These are phyloP conservation scores for Eulemur rubriventer DNA, from an alignment of 2,797 vertebrate species.

Conservation along the genomic window DNA sequence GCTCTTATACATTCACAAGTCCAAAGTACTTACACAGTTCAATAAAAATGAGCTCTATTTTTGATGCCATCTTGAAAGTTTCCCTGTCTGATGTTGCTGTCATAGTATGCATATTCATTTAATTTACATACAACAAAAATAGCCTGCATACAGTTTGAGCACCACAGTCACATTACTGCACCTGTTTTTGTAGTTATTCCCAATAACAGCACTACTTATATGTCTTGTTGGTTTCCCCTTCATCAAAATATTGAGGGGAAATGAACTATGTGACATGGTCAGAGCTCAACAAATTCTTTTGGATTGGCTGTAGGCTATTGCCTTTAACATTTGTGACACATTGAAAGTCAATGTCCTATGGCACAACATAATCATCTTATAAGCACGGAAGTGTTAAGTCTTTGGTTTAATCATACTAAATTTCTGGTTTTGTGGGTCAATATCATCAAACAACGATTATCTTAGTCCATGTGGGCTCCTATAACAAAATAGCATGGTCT, in stretches of 20 bases:
- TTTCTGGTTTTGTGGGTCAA: neutral
- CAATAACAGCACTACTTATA: neutral
- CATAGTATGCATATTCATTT: neutral
- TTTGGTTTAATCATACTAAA: neutral
- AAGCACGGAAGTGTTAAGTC: neutral
- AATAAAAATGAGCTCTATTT: slow-evolving; percentile 37
- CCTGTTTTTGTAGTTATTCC: neutral
- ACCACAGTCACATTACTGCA: neutral
- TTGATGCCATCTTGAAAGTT: neutral
- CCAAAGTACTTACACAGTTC: slow-evolving; percentile 29
- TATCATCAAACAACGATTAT: neutral
- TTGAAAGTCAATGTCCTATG: neutral
- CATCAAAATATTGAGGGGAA: neutral
- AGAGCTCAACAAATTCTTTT: neutral
- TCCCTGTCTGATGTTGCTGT: neutral
- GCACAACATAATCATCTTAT: neutral
- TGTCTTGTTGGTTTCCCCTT: neutral
- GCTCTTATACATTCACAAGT: neutral
- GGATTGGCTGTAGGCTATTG: neutral
- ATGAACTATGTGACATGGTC: neutral
- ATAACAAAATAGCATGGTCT: neutral
- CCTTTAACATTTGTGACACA: neutral
- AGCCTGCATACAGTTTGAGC: neutral
- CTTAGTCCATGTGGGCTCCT: neutral
- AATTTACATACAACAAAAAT: neutral